phyloP scores from a whole-genome alignment of 2,888 invertebrate species.

The Dicyrtomina minuta region DNA sequence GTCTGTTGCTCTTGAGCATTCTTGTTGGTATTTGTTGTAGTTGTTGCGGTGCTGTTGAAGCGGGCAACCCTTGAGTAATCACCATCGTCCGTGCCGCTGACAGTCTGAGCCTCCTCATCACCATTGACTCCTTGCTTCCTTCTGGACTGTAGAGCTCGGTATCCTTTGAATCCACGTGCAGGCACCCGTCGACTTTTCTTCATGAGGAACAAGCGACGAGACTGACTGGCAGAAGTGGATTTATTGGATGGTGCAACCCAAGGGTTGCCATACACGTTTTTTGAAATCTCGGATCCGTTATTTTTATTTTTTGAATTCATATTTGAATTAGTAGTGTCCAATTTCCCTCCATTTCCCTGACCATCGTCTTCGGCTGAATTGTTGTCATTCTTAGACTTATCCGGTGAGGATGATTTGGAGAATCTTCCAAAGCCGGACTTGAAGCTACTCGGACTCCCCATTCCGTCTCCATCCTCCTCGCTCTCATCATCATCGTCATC shows the following conservation, averaged over 20 bases:
- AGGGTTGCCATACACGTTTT: constrained; percentile 64
- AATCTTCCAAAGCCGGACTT: constrained; percentile 26
- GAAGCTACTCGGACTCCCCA: constrained; percentile 20
- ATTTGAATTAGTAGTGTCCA: too few species aligned
- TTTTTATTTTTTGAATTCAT: not conserved
- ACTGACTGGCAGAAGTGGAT: not conserved
- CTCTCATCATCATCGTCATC: constrained; percentile 39
- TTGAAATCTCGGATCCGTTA: constrained; percentile 55
- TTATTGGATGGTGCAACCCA: constrained; percentile 56
- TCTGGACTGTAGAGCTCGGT: constrained; percentile 22
- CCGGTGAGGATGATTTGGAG: constrained; percentile 11
- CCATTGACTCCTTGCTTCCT: not conserved
- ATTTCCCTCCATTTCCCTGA: constrained; percentile 1
- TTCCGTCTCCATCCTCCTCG: too few species aligned
- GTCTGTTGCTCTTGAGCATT: not conserved
- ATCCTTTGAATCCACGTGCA: constrained; percentile 38
- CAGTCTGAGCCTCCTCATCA: not conserved
- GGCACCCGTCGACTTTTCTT: constrained; percentile 22
- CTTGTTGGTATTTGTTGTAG: not conserved
- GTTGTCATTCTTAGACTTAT: not conserved
- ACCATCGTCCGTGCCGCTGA: constrained; percentile 46
- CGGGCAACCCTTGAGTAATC: constrained; percentile 53
- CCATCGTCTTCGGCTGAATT: not conserved
- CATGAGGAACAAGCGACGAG: constrained; percentile 9
- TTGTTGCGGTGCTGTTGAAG: constrained; percentile 7